A percentile compares a stretch with the other conserved stretches of the same genome.
phyloP scores from a whole-genome alignment of 2,797 vertebrate species.

The Sebastes umbrosus region DNA sequence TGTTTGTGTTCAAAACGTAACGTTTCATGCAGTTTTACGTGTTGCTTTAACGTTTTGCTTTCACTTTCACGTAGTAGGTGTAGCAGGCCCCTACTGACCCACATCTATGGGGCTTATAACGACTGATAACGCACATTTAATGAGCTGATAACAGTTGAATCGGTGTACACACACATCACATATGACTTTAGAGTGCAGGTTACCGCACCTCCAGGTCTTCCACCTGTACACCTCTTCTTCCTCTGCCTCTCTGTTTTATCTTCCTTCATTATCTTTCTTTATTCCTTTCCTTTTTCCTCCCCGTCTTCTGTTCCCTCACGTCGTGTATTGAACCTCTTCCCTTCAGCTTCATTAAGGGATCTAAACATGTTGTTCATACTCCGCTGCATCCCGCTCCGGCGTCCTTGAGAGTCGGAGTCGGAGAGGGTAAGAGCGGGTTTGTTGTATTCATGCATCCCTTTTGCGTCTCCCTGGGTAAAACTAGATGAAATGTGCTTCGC shows the following conservation, averaged over 20 bases:
- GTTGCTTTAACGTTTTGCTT: too few species aligned
- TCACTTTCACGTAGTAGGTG: too few species aligned
- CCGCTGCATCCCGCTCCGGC: constrained; percentile 7
- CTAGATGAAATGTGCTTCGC: constrained; percentile 45
- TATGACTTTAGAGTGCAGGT: neutral
- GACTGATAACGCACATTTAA: neutral
- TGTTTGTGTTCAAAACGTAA: too few species aligned
- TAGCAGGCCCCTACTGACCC: too few species aligned
- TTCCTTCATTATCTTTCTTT: constrained; percentile 23
- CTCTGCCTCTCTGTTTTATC: constrained; percentile 20
- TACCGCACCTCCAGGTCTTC: constrained; percentile 11
- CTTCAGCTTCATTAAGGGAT: constrained; percentile 58
- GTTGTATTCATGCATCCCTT: constrained; percentile 28
- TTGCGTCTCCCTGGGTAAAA: constrained; percentile 42
- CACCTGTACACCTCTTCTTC: constrained; percentile 31
- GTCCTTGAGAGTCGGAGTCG: constrained; percentile 63
- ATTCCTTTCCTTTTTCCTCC: neutral
- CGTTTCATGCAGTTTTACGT: too few species aligned
- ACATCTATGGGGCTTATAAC: too few species aligned
- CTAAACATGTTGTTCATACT: constrained; percentile 46
- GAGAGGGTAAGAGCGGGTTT: constrained; percentile 14
- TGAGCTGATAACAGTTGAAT: too few species aligned
- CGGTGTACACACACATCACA: neutral
- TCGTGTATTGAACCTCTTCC: neutral
- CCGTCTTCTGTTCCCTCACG: neutral